Base-by-base conservation (phyloP, 1,140 invertebrate genomes). In the Babylonia areolata region DNA sequence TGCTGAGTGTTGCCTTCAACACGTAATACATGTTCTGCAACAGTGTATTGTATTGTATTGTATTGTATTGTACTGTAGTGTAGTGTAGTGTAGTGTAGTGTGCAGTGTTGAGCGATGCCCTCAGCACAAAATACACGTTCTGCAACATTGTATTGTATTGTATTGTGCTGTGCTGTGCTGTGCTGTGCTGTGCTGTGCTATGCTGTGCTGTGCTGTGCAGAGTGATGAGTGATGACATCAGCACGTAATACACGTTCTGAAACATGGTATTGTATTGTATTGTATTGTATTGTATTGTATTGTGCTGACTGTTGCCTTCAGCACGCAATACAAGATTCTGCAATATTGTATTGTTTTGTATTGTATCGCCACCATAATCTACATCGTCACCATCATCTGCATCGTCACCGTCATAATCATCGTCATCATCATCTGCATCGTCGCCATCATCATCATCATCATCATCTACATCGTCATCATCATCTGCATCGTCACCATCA, bases 101-200 rank as follows among this genome's bases (percentile, higher is more conserved):
- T 84, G 93, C 78, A 35, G 93, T 93, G 85, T 90, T 92, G 42
- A 93, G 87, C 20, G 92, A 92, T 15, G 92, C 90, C 83, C 92
- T 93, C 23, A 94, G 87, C 0, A 94, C 88, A 86, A 93, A 92
- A 71, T 91, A 91, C 28, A 93, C 93, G 90, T 93, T 93, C 92
- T 93, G 89, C 58, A 91, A 91, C 20, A 20, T 51, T 11, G 20
- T 51, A 20, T 51, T n/a, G n/a, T n/a, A n/a, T n/a, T n/a, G n/a
- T n/a, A n/a, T n/a, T n/a, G n/a, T n/a, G n/a, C n/a, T n/a, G n/a
- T n/a, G n/a, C n/a, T n/a, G n/a, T n/a, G n/a, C n/a, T n/a, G n/a
- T n/a, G n/a, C n/a, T n/a, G n/a, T n/a, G n/a, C n/a, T n/a, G n/a
- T n/a, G n/a, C n/a, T n/a, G n/a, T n/a, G n/a, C n/a, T n/a, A n/a